Evolutionary conservation across 2,113 vertebrate genomes (phyloP).

Genomic region (Bolborhynchus lineola): DNA sequence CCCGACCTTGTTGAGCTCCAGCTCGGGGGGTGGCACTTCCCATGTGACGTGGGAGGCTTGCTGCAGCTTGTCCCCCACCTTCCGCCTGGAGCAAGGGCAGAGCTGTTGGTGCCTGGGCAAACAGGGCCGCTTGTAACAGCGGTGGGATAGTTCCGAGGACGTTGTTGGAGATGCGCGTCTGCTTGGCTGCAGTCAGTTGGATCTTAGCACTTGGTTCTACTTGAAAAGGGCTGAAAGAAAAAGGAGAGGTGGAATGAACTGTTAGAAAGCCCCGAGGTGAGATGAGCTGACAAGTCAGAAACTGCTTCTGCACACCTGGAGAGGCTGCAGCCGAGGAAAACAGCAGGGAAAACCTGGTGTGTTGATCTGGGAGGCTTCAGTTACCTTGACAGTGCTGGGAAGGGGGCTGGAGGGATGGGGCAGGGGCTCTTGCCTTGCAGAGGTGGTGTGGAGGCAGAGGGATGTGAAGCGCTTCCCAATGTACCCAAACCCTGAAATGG

Average conservation of each 20-base stretch:
- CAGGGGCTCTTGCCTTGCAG: background rate
- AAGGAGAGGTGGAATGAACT: background rate
- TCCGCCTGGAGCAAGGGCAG: background rate
- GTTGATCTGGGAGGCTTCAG: background rate
- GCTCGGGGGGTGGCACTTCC: background rate
- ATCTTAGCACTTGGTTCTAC: background rate
- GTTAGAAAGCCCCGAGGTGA: background rate
- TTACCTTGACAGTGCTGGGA: background rate
- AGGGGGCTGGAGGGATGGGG: background rate
- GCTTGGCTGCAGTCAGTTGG: background rate
- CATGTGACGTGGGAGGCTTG: rapidly evolving
- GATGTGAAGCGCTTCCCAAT: background rate
- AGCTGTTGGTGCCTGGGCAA: background rate
- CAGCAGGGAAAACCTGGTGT: background rate
- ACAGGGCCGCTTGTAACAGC: background rate
- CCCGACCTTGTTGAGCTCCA: rapidly evolving
- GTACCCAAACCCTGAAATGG: background rate
- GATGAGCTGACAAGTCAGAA: background rate
- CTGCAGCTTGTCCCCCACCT: background rate
- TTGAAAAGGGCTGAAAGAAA: background rate
- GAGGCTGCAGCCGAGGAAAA: background rate
- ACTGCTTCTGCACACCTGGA: background rate
- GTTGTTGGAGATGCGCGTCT: background rate
- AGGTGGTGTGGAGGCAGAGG: too few relatives aligned
- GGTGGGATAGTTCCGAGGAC: background rate